Evolutionary conservation across 2,797 vertebrate species (phyloP), one percentile per base, ranked within the genome.

Genomic region (Todus mexicanus): DNA sequence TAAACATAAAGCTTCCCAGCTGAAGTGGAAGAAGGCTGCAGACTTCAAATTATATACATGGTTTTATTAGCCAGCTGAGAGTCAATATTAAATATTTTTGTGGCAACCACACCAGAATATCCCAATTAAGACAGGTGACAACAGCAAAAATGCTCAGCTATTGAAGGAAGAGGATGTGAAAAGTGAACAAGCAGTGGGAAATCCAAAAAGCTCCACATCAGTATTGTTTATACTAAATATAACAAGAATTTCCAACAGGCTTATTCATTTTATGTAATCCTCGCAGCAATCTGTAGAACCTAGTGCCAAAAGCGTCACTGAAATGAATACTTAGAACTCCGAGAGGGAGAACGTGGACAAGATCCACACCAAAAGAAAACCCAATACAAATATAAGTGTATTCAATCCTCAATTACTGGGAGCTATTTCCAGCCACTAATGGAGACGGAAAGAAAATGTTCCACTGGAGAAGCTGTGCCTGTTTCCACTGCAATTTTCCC

Each of bases 41-140:
- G 63, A 80, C 29, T 38, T 89, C 84, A 75, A 75, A 35, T 83
- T 64, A 74, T 22, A 31, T 7, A 35, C 59, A 21, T 22, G 35
- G 33, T 37, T 93, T 89, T 72, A 78, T 74, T 75, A 91, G 25
- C 37, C 78, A 89, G 65, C 65, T 89, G 69, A 89, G 29, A 69
- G 61, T 47, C 60, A 19, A 64, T 72, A 25, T 75, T 85, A 79
- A 90, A 63, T 91, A 54, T 65, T 83, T 91, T 74, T 92, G 70
- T 35, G 60, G 33, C 29, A 81, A 79, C 26, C 13, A 66, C 63
- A 63, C 27, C 40, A 60, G 54, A 59, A 48, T 7, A 11, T 88
- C 74, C 76, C 70, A 73, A 35, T 76, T 82, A 91, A 73, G 43
- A 38, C 4, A 25, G 17, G 37, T 16, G 15, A 65, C 61, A 78